phyloP scores from a whole-genome alignment of 2,888 invertebrate species.

The Saturnia japonica region DNA sequence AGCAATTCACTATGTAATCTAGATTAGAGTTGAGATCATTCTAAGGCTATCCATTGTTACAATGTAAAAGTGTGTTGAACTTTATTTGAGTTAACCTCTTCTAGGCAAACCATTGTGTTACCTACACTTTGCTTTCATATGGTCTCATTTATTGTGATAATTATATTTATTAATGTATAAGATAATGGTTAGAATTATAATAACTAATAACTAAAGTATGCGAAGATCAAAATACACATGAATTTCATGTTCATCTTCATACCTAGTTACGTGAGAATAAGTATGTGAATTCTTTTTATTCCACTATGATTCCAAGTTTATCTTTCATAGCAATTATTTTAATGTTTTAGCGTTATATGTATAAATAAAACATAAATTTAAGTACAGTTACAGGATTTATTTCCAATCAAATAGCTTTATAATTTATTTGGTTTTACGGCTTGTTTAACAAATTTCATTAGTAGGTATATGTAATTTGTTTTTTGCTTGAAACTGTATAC shows the following conservation, averaged over 20 bases:
- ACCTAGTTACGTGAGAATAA: not conserved
- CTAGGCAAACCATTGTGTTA: not conserved
- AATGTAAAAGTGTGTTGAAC: constrained; percentile 1
- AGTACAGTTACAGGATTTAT: not conserved
- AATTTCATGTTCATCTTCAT: not conserved
- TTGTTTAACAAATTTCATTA: not conserved
- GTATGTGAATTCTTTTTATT: not conserved
- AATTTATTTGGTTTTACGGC: not conserved
- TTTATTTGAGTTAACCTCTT: not conserved
- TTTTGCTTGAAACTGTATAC: not conserved
- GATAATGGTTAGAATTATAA: not conserved
- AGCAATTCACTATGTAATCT: constrained; percentile 18
- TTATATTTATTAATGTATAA: too few species aligned
- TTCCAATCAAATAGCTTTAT: not conserved
- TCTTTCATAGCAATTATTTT: not conserved
- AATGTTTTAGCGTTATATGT: too few species aligned
- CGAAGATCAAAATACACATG: not conserved
- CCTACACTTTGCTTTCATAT: not conserved
- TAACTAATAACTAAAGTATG: not conserved
- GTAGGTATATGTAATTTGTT: too few species aligned
- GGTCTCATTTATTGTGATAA: too few species aligned
- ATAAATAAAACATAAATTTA: not conserved
- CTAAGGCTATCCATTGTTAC: not conserved
- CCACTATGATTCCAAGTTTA: not conserved
- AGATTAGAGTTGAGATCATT: constrained; percentile 24